Evolutionary conservation across 64 coral and sea anemone genomes (phyloP).

Genomic region (Pachyseris speciosa): DNA sequence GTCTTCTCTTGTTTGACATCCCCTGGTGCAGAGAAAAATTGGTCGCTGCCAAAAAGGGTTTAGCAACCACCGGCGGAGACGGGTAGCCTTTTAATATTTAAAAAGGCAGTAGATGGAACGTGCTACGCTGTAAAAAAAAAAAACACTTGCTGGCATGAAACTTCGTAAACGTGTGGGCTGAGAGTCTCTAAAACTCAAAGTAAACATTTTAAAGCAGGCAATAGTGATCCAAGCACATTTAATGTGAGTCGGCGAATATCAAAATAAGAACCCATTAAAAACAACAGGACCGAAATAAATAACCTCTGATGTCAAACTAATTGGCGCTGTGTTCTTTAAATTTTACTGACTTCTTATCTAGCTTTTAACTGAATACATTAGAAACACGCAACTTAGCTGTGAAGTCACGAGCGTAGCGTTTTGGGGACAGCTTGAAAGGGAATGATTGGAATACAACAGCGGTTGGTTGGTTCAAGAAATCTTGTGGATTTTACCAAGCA

Average conservation of each 20-base stretch:
- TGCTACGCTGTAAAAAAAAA: not conserved
- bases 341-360: not conserved
- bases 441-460: not conserved
- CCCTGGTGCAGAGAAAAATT: not conserved
- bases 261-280: not conserved
- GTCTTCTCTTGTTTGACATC: not conserved
- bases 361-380: not conserved
- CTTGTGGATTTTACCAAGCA: not conserved
- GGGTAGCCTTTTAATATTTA: not conserved
- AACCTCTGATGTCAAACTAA: not conserved
- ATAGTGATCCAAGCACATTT: not conserved
- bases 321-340: not conserved
- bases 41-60: not conserved
- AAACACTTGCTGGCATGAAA: not conserved
- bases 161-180: not conserved
- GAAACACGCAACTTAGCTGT: constrained; percentile 25
- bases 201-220: not conserved
- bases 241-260: not conserved
- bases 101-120: not conserved
- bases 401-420: too few relatives aligned
- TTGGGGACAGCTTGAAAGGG: not conserved
- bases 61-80: not conserved
- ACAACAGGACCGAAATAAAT: not conserved
- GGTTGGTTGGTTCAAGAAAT: too few relatives aligned
- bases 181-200: not conserved